Evolutionary conservation across 2,888 invertebrate genomes (phyloP).

Genomic region (Sesamia inferens): DNA sequence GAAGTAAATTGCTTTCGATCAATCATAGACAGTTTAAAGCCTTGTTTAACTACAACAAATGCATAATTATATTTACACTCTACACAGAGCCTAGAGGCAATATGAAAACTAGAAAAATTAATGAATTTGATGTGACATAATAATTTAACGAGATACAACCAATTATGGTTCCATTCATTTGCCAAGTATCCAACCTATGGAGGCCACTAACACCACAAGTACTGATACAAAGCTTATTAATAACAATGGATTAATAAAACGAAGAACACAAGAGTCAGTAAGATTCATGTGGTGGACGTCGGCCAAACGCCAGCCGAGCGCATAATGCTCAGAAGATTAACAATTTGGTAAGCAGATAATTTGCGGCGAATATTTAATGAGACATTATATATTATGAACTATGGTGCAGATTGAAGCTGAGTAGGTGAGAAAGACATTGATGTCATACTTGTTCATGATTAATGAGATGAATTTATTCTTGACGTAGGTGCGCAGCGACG

Average conservation of each 20-base stretch:
- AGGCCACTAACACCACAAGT: conserved; percentile 43
- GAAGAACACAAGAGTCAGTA: conserved; percentile 70
- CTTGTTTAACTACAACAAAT: background rate
- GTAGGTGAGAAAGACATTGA: conserved; percentile 53
- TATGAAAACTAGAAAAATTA: background rate
- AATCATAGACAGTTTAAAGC: conserved; percentile 7
- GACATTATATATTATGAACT: conserved; percentile 62
- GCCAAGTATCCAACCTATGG: conserved; percentile 13
- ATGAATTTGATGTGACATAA: background rate
- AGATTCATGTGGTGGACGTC: conserved; percentile 80
- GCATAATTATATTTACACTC: background rate
- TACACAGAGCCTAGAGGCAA: background rate
- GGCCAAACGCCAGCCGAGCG: conserved; percentile 81
- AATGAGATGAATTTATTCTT: conserved; percentile 35
- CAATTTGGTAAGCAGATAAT: conserved; percentile 79
- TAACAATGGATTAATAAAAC: conserved; percentile 83
- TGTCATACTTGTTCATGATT: conserved; percentile 40
- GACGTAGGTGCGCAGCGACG: conserved; percentile 7
- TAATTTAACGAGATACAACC: background rate
- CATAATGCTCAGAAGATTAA: conserved; percentile 78
- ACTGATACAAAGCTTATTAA: conserved; percentile 72
- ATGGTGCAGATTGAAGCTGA: conserved; percentile 45
- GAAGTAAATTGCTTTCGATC: background rate
- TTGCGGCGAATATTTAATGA: conserved; percentile 71
- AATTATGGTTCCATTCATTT: conserved; percentile 18